Evolutionary conservation across 2,113 vertebrate species (phyloP).

Genomic region (Phyllostomus hastatus): DNA sequence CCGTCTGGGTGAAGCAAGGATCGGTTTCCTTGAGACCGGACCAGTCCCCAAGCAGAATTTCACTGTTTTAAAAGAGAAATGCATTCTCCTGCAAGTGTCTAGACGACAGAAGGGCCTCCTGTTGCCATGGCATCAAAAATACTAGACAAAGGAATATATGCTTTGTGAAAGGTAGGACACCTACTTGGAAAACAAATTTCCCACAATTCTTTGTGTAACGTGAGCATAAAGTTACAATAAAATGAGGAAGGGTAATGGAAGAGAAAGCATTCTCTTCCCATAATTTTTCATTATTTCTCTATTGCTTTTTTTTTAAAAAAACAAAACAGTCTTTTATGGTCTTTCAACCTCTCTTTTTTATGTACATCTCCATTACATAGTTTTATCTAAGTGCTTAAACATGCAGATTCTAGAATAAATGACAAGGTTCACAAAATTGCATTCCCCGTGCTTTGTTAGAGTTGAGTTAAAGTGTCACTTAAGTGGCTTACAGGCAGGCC

Average conservation of each 20-base stretch:
- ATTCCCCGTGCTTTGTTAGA: not conserved
- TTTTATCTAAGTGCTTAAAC: not conserved
- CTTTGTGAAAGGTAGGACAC: not conserved
- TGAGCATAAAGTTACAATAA: not conserved
- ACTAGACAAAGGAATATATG: not conserved
- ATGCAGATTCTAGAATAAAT: not conserved
- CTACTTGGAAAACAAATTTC: not conserved
- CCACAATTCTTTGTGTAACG: not conserved
- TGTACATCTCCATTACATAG: not conserved
- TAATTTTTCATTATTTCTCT: not conserved
- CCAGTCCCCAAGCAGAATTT: not conserved
- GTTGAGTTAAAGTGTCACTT: not conserved
- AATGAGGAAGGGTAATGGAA: not conserved
- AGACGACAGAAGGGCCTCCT: not conserved
- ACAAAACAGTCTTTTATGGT: not conserved
- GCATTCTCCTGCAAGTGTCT: not conserved
- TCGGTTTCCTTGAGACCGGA: not conserved
- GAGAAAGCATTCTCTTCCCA: not conserved
- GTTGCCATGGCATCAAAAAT: constrained; percentile 38
- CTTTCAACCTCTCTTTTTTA: not conserved
- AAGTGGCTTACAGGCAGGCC: not conserved
- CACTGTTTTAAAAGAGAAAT: not conserved
- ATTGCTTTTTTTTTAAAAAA: not conserved
- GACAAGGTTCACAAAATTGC: not conserved
- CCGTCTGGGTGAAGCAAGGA: not conserved